Evolutionary conservation across 2,113 vertebrate genomes (phyloP).

Genomic region (Theristicus caerulescens): DNA sequence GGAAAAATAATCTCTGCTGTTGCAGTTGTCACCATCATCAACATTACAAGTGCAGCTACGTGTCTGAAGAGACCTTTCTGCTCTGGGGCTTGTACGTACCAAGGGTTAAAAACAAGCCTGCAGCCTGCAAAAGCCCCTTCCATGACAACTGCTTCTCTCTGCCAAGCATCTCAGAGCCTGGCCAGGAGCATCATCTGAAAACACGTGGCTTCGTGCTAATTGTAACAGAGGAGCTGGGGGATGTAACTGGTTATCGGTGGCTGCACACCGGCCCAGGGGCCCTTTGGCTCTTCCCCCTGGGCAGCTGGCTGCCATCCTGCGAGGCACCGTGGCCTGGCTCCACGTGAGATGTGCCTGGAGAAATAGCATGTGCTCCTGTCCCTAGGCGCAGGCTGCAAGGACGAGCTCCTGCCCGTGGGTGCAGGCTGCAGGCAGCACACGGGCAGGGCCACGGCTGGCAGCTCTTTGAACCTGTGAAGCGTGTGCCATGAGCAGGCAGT

Average conservation of each 20-base stretch:
- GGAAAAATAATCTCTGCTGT: neutral
- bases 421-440: neutral
- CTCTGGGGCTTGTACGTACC: neutral
- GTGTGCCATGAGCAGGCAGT: accelerated
- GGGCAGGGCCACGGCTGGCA: neutral
- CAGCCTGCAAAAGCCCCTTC: neutral
- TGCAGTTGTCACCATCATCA: neutral
- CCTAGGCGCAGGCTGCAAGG: neutral
- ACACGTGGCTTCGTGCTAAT: neutral
- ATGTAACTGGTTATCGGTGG: accelerated
- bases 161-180: neutral
- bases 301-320: accelerated
- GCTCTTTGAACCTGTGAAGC: neutral
- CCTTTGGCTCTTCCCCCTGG: neutral
- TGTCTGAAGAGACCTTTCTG: neutral
- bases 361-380: accelerated
- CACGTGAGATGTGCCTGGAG: accelerated
- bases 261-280: accelerated
- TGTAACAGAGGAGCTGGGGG: neutral
- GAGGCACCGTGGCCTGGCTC: accelerated
- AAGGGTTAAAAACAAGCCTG: neutral
- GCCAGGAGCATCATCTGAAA: neutral
- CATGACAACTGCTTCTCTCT: neutral
- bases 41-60: neutral
- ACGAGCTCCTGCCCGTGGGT: no score